phyloP scores from a whole-genome alignment of 1,140 invertebrate genomes.

The Cydia strobilella region DNA sequence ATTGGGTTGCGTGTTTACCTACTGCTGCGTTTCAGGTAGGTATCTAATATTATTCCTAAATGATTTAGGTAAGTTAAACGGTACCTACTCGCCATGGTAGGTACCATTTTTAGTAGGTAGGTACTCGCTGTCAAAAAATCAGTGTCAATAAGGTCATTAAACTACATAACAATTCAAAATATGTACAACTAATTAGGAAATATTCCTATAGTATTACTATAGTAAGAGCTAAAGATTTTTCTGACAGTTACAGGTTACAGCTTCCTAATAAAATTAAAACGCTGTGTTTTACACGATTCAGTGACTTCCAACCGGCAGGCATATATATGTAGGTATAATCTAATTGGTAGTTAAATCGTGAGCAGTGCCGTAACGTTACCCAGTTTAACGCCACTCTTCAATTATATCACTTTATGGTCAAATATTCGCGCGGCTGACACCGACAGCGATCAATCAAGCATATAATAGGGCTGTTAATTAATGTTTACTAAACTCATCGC shows the following conservation, averaged over 20 bases:
- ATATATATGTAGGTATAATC: background rate
- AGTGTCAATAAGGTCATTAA: too few relatives aligned
- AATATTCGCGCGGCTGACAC: background rate
- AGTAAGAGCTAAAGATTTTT: background rate
- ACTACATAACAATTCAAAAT: too few relatives aligned
- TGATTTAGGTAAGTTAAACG: too few relatives aligned
- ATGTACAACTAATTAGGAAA: background rate
- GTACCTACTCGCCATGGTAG: too few relatives aligned
- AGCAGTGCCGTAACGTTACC: background rate
- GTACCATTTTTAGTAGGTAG: too few relatives aligned
- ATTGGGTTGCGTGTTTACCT: background rate
- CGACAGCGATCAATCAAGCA: conserved; percentile 37
- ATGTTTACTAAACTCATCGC: conserved; percentile 10
- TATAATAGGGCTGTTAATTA: conserved; percentile 29
- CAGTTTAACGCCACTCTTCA: background rate
- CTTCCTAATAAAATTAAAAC: background rate
- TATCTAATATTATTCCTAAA: too few relatives aligned
- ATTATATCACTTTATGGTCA: conserved; percentile 27
- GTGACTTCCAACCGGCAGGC: background rate
- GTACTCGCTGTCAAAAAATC: too few relatives aligned
- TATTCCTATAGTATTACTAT: background rate
- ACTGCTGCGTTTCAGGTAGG: background rate
- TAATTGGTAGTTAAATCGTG: background rate
- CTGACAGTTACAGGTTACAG: background rate
- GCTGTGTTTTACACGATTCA: background rate